phyloP scores from a whole-genome alignment of 1,140 invertebrate genomes.

The Aphis craccivora region DNA sequence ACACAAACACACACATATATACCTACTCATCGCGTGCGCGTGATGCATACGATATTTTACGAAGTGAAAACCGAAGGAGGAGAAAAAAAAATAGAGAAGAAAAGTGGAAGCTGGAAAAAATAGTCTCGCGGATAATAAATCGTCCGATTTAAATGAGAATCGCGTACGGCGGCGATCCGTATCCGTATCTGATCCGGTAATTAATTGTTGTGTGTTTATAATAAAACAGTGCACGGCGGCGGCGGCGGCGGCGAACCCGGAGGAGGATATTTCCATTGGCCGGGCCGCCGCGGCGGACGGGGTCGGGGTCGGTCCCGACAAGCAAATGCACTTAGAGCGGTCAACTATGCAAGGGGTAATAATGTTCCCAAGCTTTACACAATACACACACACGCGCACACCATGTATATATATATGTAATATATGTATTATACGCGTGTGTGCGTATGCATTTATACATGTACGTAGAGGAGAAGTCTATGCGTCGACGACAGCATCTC shows the following conservation, averaged over 20 bases:
- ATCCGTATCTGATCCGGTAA: constrained; percentile 57
- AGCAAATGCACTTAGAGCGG: constrained; percentile 58
- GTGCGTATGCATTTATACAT: neutral
- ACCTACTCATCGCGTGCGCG: neutral
- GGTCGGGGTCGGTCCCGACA: constrained; percentile 45
- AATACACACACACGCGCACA: neutral
- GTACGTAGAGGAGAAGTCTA: neutral
- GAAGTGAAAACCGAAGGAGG: neutral
- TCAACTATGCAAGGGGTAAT: constrained; percentile 58
- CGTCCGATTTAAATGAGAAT: constrained; percentile 42
- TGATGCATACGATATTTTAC: neutral
- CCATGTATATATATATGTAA: neutral
- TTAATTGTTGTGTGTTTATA: constrained; percentile 57
- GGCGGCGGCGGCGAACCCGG: neutral
- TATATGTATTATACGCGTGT: neutral
- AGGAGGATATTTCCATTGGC: constrained; percentile 43
- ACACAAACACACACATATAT: too few relatives aligned
- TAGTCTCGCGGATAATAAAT: constrained; percentile 52
- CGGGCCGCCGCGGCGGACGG: constrained; percentile 10
- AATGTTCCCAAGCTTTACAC: constrained; percentile 54
- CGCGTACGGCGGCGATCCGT: constrained; percentile 56
- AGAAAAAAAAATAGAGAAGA: neutral
- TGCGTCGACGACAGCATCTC: neutral
- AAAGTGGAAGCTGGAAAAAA: neutral
- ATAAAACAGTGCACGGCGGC: constrained; percentile 42